Evolutionary conservation across 1,140 invertebrate species (phyloP).

Genomic region (Apis mellifera): Amel_HAv3.1 CM009941.2:13424501-13425000

Average conservation of each 20-base stretch:
- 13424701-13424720: neutral
- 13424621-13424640: neutral
- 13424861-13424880: conserved; percentile 40
- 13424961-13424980: conserved; percentile 79
- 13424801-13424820: neutral
- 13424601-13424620: too few species aligned
- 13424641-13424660: neutral
- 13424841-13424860: too few species aligned
- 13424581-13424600: too few species aligned
- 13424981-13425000: conserved; percentile 47
- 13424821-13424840: too few species aligned
- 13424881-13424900: conserved; percentile 44
- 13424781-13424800: neutral
- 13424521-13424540: neutral
- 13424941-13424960: conserved; percentile 75
- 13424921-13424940: conserved; percentile 57
- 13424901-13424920: conserved; percentile 51
- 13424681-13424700: neutral
- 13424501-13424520: neutral
- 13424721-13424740: too few species aligned
- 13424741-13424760: too few species aligned
- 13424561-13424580: neutral
- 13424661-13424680: neutral
- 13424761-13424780: neutral
- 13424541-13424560: neutral